Evolutionary conservation across 2,888 invertebrate genomes (phyloP).

Genomic region (Catotricha subobsoleta): DNA sequence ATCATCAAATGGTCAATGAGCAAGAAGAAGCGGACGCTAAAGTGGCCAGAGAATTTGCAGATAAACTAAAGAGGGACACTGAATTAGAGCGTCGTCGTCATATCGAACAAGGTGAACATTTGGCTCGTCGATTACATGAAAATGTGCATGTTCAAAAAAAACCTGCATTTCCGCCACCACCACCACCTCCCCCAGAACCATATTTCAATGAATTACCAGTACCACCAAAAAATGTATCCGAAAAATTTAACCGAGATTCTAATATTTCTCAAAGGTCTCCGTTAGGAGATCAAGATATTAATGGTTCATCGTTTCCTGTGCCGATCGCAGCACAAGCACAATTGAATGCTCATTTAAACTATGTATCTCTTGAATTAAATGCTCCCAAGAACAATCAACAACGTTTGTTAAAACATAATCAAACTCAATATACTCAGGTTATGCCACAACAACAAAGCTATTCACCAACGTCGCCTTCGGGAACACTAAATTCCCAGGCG

Average conservation of each 20-base stretch:
- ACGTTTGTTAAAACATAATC: conserved; percentile 3
- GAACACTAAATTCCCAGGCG: conserved; percentile 4
- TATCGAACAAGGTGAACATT: conserved; percentile 34
- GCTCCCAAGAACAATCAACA: conserved; percentile 6
- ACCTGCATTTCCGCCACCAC: neutral
- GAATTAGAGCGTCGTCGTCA: conserved; percentile 32
- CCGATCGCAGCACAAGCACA: conserved; percentile 1
- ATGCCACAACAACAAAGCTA: conserved; percentile 5
- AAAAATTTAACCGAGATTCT: conserved; percentile 2
- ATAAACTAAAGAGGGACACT: conserved; percentile 40
- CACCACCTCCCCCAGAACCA: conserved; percentile 5
- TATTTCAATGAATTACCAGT: conserved; percentile 3
- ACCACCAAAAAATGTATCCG: conserved; percentile 4
- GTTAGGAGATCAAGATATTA: neutral
- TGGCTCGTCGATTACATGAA: conserved; percentile 35
- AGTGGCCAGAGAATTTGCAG: conserved; percentile 47
- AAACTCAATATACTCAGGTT: conserved; percentile 9
- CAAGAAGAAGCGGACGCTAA: conserved; percentile 52
- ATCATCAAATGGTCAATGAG: conserved; percentile 40
- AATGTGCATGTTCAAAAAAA: neutral
- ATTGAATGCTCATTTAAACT: conserved; percentile 9
- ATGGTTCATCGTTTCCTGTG: neutral
- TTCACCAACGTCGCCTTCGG: conserved; percentile 2
- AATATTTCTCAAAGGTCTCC: too few species aligned
- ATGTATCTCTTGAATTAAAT: conserved; percentile 10